Conservation (phyloP, 2,888 invertebrate genomes). For the Caenorhabditis plicata region DNA sequence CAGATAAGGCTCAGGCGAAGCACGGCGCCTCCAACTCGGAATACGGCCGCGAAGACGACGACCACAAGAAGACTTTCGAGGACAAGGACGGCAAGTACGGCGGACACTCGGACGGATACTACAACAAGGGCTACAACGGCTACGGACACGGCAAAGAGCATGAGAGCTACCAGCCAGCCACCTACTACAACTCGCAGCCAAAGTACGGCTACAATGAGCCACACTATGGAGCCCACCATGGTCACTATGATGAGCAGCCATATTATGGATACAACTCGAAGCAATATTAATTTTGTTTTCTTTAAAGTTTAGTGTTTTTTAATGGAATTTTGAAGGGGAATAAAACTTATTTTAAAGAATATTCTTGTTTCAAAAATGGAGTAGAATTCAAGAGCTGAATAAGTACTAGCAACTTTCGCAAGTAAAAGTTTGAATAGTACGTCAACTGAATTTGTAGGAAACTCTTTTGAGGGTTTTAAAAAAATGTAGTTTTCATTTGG, state of each 20-base stretch:
- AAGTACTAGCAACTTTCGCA: too few relatives aligned
- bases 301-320: too few relatives aligned
- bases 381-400: too few relatives aligned
- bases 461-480: too few relatives aligned
- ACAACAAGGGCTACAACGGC: slow-evolving; percentile 47
- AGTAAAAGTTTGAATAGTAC: too few relatives aligned
- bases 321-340: too few relatives aligned
- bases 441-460: too few relatives aligned
- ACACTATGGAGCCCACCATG: slow-evolving; percentile 18
- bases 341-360: too few relatives aligned
- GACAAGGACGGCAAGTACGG: slow-evolving; percentile 37
- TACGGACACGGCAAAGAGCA: slow-evolving; percentile 40
- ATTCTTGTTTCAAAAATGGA: too few relatives aligned
- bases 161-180: slow-evolving; percentile 38
- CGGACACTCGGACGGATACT: slow-evolving; percentile 40
- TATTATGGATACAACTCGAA: slow-evolving; percentile 35
- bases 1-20: slow-evolving; percentile 42
- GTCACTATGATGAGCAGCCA: slow-evolving; percentile 25
- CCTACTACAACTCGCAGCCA: slow-evolving; percentile 39
- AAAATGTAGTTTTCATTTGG: too few relatives aligned
- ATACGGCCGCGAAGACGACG: slow-evolving; percentile 46
- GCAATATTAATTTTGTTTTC: too few relatives aligned
- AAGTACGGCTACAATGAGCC: slow-evolving; percentile 26
- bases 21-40: slow-evolving; percentile 42
- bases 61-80: slow-evolving; percentile 39